phyloP scores from a whole-genome alignment of 2,797 vertebrate genomes.

The Fistularia commersonii region DNA sequence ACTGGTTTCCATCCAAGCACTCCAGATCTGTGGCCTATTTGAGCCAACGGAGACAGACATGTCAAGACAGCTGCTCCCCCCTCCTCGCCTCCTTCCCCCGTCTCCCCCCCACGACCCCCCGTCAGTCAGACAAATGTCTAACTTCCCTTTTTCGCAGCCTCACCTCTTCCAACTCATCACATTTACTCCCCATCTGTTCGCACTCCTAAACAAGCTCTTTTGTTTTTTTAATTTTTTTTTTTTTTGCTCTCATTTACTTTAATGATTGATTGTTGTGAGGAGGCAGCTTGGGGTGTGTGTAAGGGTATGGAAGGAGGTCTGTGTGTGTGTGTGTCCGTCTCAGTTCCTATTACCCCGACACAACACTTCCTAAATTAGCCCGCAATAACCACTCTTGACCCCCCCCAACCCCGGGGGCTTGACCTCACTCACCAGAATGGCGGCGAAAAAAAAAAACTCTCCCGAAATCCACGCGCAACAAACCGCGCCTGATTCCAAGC shows the following conservation, averaged over 20 bases:
- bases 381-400: no score
- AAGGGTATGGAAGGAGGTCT: conserved; percentile 10
- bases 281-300: no score
- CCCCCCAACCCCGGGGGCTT: conserved; percentile 27
- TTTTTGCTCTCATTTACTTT: conserved; percentile 12
- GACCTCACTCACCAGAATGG: conserved; percentile 16
- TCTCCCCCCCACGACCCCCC: conserved; percentile 25
- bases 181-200: conserved; percentile 35
- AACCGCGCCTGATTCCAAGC: no score
- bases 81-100: conserved; percentile 9
- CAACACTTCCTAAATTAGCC: conserved; percentile 62
- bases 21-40: conserved; percentile 40
- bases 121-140: conserved; percentile 41
- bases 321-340: conserved; percentile 7
- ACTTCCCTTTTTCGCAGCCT: conserved; percentile 11
- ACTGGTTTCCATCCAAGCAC: conserved; percentile 40
- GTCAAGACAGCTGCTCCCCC: conserved; percentile 59
- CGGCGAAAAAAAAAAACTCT: conserved; percentile 1
- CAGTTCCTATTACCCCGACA: conserved; percentile 60
- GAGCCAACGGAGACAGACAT: conserved; percentile 50
- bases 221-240: not conserved
- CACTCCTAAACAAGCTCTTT: conserved; percentile 5
- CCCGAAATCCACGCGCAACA: conserved; percentile 6
- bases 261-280: conserved; percentile 16
- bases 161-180: conserved; percentile 17